These are phyloP conservation scores for Scopus umbretta DNA, from an alignment of 2,113 vertebrate genomes.

Conservation along the genomic window DNA sequence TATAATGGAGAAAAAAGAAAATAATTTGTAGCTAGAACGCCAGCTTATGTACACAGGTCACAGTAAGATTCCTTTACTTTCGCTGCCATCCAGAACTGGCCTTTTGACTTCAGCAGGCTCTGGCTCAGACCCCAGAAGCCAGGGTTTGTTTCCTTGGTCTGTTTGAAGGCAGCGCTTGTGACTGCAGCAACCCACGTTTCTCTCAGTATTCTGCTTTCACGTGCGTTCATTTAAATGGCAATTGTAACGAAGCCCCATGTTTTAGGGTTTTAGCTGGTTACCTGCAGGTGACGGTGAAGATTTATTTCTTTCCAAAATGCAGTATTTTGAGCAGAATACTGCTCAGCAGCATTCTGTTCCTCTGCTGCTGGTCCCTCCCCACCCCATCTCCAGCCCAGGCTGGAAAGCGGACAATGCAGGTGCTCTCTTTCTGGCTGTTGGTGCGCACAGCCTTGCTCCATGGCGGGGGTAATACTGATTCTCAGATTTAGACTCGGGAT, in stretches of 20 bases:
- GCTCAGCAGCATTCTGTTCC: not conserved
- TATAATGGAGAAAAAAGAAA: not conserved
- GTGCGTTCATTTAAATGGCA: not conserved
- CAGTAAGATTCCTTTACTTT: not conserved
- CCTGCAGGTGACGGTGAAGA: not conserved
- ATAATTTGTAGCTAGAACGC: not conserved
- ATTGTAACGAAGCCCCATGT: not conserved
- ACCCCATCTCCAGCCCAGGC: not conserved
- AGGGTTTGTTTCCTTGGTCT: not conserved
- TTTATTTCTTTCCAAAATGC: not conserved
- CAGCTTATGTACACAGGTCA: not conserved
- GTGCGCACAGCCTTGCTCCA: not conserved
- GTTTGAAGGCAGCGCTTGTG: not conserved
- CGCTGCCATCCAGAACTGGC: not conserved
- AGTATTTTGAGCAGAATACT: too few relatives aligned
- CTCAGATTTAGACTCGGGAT: not conserved
- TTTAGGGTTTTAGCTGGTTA: not conserved
- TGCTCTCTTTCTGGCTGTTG: not conserved
- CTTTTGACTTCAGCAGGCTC: not conserved
- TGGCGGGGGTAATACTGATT: fast-evolving
- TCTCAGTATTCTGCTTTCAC: not conserved
- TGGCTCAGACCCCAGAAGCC: not conserved
- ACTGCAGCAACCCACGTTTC: not conserved
- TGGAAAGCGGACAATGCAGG: fast-evolving
- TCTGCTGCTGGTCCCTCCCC: not conserved